phyloP scores from a whole-genome alignment of 2,113 vertebrate species.

The Eulemur rufifrons region DNA sequence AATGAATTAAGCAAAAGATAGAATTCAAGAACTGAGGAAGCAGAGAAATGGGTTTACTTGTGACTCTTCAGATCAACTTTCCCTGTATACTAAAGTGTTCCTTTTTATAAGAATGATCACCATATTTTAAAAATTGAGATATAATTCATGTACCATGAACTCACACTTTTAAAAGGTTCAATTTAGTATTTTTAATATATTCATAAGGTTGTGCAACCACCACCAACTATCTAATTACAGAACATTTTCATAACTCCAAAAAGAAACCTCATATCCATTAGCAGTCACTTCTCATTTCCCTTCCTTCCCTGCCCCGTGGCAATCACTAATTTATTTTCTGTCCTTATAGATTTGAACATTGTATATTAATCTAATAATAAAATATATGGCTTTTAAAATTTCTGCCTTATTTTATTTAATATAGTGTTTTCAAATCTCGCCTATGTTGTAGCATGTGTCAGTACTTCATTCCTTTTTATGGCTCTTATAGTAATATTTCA shows the following conservation, averaged over 20 bases:
- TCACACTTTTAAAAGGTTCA: not conserved
- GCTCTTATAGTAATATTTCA: not conserved
- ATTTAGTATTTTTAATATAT: not conserved
- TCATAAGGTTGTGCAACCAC: not conserved
- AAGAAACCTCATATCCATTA: not conserved
- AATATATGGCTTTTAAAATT: not conserved
- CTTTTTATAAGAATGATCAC: not conserved
- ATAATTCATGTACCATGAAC: not conserved
- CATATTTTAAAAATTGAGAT: not conserved
- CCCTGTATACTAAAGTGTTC: not conserved
- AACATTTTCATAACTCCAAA: not conserved
- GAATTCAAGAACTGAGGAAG: not conserved
- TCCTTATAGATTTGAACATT: not conserved
- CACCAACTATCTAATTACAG: not conserved
- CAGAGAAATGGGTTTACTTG: not conserved
- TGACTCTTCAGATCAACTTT: not conserved
- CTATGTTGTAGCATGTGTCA: not conserved
- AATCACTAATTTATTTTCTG: not conserved
- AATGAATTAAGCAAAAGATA: not conserved
- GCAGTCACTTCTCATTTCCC: not conserved
- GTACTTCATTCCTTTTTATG: not conserved
- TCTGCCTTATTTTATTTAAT: not conserved
- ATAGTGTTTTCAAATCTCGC: not conserved
- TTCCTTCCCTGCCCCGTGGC: not conserved
- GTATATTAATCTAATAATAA: not conserved